Percentiles rank a stretch among this genome's conserved stretches.
Conservation (phyloP, 2,113 vertebrate species). For the Alethe diademata region DNA sequence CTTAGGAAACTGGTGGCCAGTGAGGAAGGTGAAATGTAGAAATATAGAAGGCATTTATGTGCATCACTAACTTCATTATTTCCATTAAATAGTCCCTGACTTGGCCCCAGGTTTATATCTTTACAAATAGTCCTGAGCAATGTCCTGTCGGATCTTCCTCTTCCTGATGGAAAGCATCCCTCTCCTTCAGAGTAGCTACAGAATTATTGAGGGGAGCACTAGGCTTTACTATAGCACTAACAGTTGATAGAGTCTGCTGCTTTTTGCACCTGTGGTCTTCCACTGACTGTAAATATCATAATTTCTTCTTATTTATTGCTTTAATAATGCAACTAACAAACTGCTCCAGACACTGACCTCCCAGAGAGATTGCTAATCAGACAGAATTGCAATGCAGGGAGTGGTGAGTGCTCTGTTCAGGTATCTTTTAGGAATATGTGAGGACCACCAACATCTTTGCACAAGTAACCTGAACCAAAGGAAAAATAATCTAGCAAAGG, state of each 20-base stretch:
- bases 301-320: not conserved
- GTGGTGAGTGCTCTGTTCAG: not conserved
- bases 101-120: not conserved
- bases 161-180: not conserved
- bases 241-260: not conserved
- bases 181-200: not conserved
- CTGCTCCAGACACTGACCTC: not conserved
- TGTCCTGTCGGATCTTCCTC: not conserved
- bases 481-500: slow-evolving; percentile 3
- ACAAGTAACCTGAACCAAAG: slow-evolving; percentile 7
- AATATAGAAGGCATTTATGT: not conserved
- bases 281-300: not conserved
- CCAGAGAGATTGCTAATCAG: slow-evolving; percentile 1
- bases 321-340: not conserved
- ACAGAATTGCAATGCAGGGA: not conserved
- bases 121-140: not conserved
- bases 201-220: not conserved
- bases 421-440: not conserved
- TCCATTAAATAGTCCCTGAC: not conserved
- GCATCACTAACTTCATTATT: not conserved
- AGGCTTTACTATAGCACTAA: not conserved
- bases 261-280: not conserved
- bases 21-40: not conserved
- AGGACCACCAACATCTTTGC: slow-evolving; percentile 39
- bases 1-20: not conserved